These are phyloP conservation scores for Anguilla japonica DNA, from an alignment of 2,113 vertebrate species.

Conservation along the genomic window DNA sequence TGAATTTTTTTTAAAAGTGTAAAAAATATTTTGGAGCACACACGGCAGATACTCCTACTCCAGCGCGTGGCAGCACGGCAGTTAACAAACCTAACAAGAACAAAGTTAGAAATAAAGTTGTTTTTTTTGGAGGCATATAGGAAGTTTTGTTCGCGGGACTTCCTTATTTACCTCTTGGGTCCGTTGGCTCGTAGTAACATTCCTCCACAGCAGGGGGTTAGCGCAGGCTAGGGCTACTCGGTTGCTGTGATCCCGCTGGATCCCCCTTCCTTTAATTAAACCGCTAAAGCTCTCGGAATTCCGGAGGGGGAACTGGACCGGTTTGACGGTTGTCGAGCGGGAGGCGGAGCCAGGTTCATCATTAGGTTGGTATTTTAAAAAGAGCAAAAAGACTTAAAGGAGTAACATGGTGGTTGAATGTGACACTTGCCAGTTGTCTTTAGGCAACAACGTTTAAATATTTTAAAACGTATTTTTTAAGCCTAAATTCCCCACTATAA, in stretches of 20 bases:
- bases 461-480: too few relatives aligned
- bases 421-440: too few relatives aligned
- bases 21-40: background rate
- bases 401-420: too few relatives aligned
- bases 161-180: background rate
- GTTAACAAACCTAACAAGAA: background rate
- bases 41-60: background rate
- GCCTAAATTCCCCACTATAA: too few relatives aligned
- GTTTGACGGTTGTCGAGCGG: too few relatives aligned
- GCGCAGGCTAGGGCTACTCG: background rate
- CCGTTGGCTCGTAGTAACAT: background rate
- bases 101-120: background rate
- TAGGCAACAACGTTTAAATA: too few relatives aligned
- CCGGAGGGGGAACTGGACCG: too few relatives aligned
- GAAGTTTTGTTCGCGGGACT: background rate
- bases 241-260: background rate
- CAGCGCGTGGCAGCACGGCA: background rate
- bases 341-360: too few relatives aligned
- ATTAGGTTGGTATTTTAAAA: background rate
- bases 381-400: background rate
- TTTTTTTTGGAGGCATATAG: background rate
- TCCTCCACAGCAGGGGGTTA: background rate
- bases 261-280: background rate
- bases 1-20: background rate
- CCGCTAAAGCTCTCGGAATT: background rate